A percentile compares a stretch with the other conserved stretches of the same genome.
Conservation (phyloP, 2,888 invertebrate genomes). For the Serripes groenlandicus region DNA sequence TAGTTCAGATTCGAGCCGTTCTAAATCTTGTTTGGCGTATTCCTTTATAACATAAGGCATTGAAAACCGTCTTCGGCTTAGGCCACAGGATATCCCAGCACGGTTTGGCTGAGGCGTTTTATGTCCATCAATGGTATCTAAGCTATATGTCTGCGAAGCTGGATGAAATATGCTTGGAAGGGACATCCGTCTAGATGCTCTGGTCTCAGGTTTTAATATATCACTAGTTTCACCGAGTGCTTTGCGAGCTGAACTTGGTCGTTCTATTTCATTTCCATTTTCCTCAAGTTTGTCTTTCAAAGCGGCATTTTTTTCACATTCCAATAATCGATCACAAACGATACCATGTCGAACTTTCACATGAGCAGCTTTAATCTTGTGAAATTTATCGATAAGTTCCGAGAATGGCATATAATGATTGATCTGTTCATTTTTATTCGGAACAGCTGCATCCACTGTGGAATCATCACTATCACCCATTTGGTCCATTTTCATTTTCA, state of each 20-base stretch:
- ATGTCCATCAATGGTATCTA: background rate
- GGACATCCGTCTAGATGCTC: constrained; percentile 2
- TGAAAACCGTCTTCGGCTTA: constrained; percentile 5
- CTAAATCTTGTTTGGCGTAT: constrained; percentile 13
- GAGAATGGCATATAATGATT: background rate
- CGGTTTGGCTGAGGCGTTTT: background rate
- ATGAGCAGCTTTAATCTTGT: background rate
- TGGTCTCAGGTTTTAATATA: background rate
- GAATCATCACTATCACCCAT: background rate
- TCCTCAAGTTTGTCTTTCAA: too few relatives aligned
- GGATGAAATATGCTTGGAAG: constrained; percentile 9
- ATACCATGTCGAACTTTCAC: background rate
- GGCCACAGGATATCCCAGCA: background rate
- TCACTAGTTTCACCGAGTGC: background rate
- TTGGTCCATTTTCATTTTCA: background rate
- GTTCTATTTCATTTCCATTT: background rate
- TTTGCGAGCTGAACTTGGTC: background rate
- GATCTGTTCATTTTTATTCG: background rate
- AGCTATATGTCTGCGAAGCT: background rate
- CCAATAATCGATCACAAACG: constrained; percentile 2
- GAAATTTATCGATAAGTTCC: constrained; percentile 8
- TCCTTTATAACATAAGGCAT: constrained; percentile 14
- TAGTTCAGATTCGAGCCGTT: constrained; percentile 1
- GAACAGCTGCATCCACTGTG: background rate
- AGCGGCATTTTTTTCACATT: too few relatives aligned